phyloP scores from a whole-genome alignment of 2,888 invertebrate species.

The Ophion costatus region DNA sequence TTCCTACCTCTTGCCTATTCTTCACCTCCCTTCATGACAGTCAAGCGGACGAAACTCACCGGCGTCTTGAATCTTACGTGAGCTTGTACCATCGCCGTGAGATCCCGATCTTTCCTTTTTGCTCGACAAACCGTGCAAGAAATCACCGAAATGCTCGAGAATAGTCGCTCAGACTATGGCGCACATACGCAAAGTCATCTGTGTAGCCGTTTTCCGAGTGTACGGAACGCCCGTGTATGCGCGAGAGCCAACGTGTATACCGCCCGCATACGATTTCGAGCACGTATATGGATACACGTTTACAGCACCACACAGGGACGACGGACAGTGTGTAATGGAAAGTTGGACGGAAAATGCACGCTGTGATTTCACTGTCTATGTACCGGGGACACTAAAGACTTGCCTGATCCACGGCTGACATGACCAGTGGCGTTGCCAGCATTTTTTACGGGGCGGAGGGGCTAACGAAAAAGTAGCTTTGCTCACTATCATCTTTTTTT shows the following conservation, averaged over 20 bases:
- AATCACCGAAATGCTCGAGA: slow-evolving; percentile 55
- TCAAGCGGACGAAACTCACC: slow-evolving; percentile 55
- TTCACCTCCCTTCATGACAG: slow-evolving; percentile 26
- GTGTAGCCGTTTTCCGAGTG: neutral
- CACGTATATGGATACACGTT: slow-evolving; percentile 22
- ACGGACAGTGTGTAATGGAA: slow-evolving; percentile 24
- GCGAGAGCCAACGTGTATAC: neutral
- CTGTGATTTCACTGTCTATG: slow-evolving; percentile 2
- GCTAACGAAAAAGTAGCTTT: too few species aligned
- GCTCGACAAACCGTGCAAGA: slow-evolving; percentile 57
- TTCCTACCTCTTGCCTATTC: slow-evolving; percentile 25
- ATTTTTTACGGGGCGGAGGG: too few species aligned
- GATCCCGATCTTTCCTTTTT: slow-evolving; percentile 42
- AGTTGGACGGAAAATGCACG: slow-evolving; percentile 13
- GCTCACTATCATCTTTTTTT: too few species aligned
- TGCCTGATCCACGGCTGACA: neutral
- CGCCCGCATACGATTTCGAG: slow-evolving; percentile 17
- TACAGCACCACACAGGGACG: slow-evolving; percentile 11
- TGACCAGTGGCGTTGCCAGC: neutral
- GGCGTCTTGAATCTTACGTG: slow-evolving; percentile 47
- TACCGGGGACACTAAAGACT: neutral
- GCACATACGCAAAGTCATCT: slow-evolving; percentile 16
- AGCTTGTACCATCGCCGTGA: slow-evolving; percentile 22
- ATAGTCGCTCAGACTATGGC: slow-evolving; percentile 23
- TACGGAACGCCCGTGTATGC: neutral